phyloP scores from a whole-genome alignment of 2,113 vertebrate genomes.

The Gambusia holbrooki region DNA sequence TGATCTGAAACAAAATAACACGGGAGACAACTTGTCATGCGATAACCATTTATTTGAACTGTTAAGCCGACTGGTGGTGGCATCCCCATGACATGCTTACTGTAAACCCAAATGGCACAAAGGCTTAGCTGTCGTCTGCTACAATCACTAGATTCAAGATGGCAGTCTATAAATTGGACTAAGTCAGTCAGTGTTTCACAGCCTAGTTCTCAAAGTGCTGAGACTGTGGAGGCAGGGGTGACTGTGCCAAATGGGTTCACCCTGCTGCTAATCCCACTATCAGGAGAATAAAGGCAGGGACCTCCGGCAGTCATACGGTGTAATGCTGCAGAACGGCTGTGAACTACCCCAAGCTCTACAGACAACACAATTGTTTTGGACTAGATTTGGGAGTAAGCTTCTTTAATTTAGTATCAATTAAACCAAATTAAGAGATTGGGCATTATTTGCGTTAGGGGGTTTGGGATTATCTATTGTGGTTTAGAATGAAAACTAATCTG shows the following conservation, averaged over 20 bases:
- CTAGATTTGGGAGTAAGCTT: slow-evolving; percentile 58
- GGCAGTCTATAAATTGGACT: slow-evolving; percentile 71
- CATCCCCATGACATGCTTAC: slow-evolving; percentile 59
- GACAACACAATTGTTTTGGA: slow-evolving; percentile 55
- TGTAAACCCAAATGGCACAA: slow-evolving; percentile 62
- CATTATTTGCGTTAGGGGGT: slow-evolving; percentile 37
- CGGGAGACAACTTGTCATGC: slow-evolving; percentile 41
- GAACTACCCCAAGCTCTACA: slow-evolving; percentile 37
- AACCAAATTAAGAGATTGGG: slow-evolving; percentile 60
- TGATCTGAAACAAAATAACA: too few relatives aligned
- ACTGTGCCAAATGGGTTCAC: slow-evolving; percentile 65
- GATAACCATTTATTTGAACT: slow-evolving; percentile 67
- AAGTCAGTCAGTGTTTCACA: slow-evolving; percentile 66
- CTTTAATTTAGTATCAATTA: slow-evolving; percentile 68
- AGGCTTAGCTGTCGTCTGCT: slow-evolving; percentile 55
- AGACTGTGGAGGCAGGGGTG: slow-evolving; percentile 42
- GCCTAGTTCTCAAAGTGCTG: slow-evolving; percentile 61
- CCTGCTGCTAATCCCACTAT: slow-evolving; percentile 66
- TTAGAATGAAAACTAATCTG: slow-evolving; percentile 43
- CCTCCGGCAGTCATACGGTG: slow-evolving; percentile 47
- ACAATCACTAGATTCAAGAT: slow-evolving; percentile 63
- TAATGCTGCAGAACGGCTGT: slow-evolving; percentile 48
- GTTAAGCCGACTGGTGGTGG: slow-evolving; percentile 53
- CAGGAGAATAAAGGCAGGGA: slow-evolving; percentile 54
- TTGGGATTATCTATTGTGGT: slow-evolving; percentile 46